Percentiles rank a stretch among this genome's conserved stretches.
These are phyloP conservation scores for Carettochelys insculpta DNA, from an alignment of 2,113 vertebrate genomes.

Conservation along the genomic window DNA sequence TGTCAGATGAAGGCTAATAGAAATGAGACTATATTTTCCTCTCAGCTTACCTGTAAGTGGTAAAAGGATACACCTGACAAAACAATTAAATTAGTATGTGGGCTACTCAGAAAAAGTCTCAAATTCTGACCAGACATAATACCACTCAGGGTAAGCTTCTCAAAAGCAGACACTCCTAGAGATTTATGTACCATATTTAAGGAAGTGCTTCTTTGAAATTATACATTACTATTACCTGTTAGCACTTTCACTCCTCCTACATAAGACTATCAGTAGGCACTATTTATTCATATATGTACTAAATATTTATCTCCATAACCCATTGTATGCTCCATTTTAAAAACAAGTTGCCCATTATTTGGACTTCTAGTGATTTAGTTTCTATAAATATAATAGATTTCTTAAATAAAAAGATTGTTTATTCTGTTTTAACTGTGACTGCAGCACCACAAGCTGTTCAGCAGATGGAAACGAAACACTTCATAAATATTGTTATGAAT, in stretches of 20 bases:
- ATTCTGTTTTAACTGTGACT: not conserved
- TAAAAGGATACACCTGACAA: not conserved
- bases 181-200: not conserved
- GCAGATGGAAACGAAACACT: not conserved
- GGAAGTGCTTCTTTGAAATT: constrained; percentile 20
- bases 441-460: not conserved
- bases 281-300: not conserved
- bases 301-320: not conserved
- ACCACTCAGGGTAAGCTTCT: constrained; percentile 8
- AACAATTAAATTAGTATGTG: not conserved
- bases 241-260: not conserved
- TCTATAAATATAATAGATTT: not conserved
- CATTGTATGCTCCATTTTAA: not conserved
- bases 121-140: not conserved
- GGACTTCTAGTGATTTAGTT: not conserved
- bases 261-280: not conserved
- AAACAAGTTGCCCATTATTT: not conserved
- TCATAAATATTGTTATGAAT: not conserved
- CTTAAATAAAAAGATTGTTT: not conserved
- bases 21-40: not conserved
- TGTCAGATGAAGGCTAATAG: not conserved
- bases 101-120: not conserved
- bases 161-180: not conserved
- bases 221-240: not conserved
- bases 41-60: not conserved